Evolutionary conservation across 2,113 vertebrate species (phyloP), one percentile per base, ranked within the genome.

Genomic region (Ardeotis arabs): DNA sequence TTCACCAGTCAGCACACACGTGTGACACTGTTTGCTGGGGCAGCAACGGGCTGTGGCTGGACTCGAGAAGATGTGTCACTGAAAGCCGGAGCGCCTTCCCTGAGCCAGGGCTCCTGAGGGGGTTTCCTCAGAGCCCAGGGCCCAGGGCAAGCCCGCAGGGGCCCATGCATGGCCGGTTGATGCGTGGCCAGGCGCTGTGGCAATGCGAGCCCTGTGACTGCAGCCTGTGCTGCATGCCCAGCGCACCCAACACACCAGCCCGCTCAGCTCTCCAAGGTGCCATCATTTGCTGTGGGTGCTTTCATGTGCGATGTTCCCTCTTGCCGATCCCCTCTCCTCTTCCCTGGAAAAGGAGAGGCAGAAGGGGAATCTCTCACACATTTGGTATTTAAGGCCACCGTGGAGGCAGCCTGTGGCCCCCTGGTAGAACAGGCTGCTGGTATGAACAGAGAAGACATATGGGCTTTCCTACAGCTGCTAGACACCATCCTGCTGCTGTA

Each of bases 1-100:
- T 37, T 49, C 37, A 23, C 37, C 33, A 35, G 50, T 29, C 10
- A 8, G 60, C 62, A 77, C 0, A 0, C 37, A n/a, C 3, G 0
- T 14, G 28, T 77, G 50, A 45, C 27, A 2, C 37, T 13, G 29
- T 64, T 24, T 13, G 2, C 39, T 16, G 7, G 39, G 44, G 56
- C 53, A 77, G 78, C 82, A 81, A 0, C 2, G 3, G 19, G 33
- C 18, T 67, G 58, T 56, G 50, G 21, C 76, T 53, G 58, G 23
- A 24, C 37, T n/a, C 0, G 0, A 80, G 53, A 39, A 59, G 58
- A 68, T 14, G 33, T 52, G 33, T 39, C 55, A 47, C 56, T 6
- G 10, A 66, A 69, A 84, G 33, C 22, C 37, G 69, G 56, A 75
- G 18, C 33, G 24, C 25, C 35, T 87, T 86, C 20, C 12, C 63